Evolutionary conservation across 2,888 invertebrate genomes (phyloP).

Genomic region (Pristionchus arcanus): DNA sequence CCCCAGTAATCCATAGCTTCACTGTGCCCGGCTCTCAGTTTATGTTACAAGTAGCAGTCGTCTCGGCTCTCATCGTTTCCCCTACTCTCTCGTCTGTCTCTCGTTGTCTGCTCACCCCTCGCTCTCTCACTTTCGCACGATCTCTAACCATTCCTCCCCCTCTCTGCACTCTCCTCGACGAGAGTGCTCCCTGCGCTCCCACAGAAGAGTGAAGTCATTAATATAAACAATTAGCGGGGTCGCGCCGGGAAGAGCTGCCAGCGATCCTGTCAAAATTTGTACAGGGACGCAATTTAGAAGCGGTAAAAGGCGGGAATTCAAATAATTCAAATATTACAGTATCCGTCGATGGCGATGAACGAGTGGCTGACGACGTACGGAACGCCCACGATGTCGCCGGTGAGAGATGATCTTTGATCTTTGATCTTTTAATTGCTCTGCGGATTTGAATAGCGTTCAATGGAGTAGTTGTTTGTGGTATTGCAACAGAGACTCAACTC

Average conservation of each 20-base stretch:
- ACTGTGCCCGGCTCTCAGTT: background rate
- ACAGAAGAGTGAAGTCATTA: conserved; percentile 36
- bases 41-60: conserved; percentile 47
- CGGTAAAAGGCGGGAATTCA: background rate
- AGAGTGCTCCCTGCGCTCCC: conserved; percentile 7
- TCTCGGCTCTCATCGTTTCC: background rate
- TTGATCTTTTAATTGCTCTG: background rate
- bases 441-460: background rate
- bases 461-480: too few relatives aligned
- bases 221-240: conserved; percentile 47
- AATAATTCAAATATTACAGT: conserved; percentile 29
- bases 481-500: too few relatives aligned
- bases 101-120: background rate
- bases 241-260: background rate
- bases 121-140: background rate
- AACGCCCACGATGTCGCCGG: conserved; percentile 4
- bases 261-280: conserved; percentile 13
- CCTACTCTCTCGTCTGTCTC: background rate
- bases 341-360: conserved; percentile 39
- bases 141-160: background rate
- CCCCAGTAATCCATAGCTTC: conserved; percentile 42
- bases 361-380: conserved; percentile 25
- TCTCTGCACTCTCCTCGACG: background rate
- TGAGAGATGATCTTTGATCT: conserved; percentile 11
- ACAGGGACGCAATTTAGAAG: background rate